Evolutionary conservation across 2,888 invertebrate genomes (phyloP).

Genomic region (Argyresthia albistria): DNA sequence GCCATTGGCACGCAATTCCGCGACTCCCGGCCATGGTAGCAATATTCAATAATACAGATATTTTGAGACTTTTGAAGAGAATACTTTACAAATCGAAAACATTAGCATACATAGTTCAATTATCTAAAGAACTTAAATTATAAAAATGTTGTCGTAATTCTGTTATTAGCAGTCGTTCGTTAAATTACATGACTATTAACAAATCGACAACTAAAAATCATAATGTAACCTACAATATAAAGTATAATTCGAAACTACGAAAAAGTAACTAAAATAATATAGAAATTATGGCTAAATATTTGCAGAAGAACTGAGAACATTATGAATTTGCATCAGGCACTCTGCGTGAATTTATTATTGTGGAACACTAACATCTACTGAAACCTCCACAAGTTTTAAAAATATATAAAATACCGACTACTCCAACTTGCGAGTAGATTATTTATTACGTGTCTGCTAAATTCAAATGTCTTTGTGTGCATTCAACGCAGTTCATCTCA

Average conservation of each 20-base stretch:
- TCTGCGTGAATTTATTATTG: constrained; percentile 59
- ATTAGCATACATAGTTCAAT: neutral
- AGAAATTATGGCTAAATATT: constrained; percentile 62
- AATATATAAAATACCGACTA: constrained; percentile 46
- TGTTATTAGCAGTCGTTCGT: neutral
- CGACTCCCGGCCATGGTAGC: no score
- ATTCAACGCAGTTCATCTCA: neutral
- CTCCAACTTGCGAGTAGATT: constrained; percentile 11
- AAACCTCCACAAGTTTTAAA: constrained; percentile 33
- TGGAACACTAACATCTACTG: constrained; percentile 44
- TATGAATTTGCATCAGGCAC: constrained; percentile 58
- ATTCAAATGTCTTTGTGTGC: neutral
- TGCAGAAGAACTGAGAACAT: constrained; percentile 52
- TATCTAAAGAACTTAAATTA: constrained; percentile 1
- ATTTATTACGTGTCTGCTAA: neutral
- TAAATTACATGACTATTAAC: constrained; percentile 5
- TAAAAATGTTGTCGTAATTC: neutral
- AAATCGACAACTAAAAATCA: constrained; percentile 21
- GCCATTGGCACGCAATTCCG: no score
- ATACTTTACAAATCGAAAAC: constrained; percentile 5
- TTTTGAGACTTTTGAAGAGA: no score
- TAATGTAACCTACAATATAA: constrained; percentile 51
- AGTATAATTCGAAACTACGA: constrained; percentile 59
- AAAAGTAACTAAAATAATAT: constrained; percentile 52
- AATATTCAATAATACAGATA: no score